Evolutionary conservation across 2,113 vertebrate genomes (phyloP), one percentile per base, ranked within the genome.

Genomic region (Otis tarda): DNA sequence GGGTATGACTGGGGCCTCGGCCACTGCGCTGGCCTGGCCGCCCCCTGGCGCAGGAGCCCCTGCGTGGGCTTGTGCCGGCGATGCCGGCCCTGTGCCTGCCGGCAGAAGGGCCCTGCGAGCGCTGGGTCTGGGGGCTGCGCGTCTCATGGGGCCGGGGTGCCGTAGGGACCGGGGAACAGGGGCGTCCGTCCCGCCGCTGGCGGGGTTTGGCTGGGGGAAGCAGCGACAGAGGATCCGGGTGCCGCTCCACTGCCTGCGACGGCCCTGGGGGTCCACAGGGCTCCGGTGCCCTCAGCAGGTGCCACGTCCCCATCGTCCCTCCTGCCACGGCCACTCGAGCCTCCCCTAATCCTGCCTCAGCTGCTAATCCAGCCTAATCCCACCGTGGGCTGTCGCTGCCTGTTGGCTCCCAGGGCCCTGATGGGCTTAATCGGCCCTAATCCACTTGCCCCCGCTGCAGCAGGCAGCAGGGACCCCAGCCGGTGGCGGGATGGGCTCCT

Each of bases 331-430:
- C 52, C 37, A 19, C 47, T 92, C 11, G 25, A 19, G 4, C 61
- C 83, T 71, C 49, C 80, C 79, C 30, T 96, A 93, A 96, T 96
- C 96, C 96, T 70, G 43, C 86, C 93, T 80, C 82, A 16, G 5
- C 57, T 39, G 81, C 87, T 97, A 96, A 97, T 96, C 96, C 95
- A 22, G 24, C 91, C 89, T 97, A 94, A 97, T 97, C 97, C 89
- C 89, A 88, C 74, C 37, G n/a, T 89, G 94, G 97, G 83, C 94
- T 95, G 97, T 95, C 97, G 80, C 84, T 89, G 93, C 92, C 96
- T 90, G 94, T 97, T 94, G 90, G 80, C 91, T 94, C 84, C 25
- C 18, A 6, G 85, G 57, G 79, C 71, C 69, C 16, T 95, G 97
- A 95, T 76, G 41, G 95, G 68, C 8, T 97, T 97, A 97, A 96